Evolutionary conservation across 2,797 vertebrate species (phyloP), one percentile per base, ranked within the genome.

Genomic region (Discoglossus pictus): DNA sequence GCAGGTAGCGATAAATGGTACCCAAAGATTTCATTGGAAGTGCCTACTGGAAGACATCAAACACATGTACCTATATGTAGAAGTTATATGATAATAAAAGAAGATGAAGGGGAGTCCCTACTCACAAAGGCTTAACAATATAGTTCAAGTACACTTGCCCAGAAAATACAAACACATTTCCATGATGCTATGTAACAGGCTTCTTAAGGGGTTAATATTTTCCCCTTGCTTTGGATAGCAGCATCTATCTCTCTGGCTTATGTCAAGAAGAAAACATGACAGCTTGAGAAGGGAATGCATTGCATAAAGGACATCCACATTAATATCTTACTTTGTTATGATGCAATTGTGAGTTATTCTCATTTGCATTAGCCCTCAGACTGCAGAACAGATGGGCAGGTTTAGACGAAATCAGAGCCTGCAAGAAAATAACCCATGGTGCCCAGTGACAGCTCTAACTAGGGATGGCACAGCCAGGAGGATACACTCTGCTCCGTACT

Each of bases 311-410:
- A 61, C 43, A 34, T 35, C n/a, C 16, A 35, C 58, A 61, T 61
- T 38, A 3, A 61, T 36, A 61, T 61, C 27, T 61, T 36, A 47
- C n/a, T 27, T 46, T 47, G 58, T 35, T 61, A 47, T 61, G 42
- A 61, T 61, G 25, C n/a, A n/a, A n/a, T 43, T 43, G n/a, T 16
- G 6, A 43, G 12, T 43, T n/a, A 5, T 43, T 15, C n/a, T n/a
- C 15, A 21, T 47, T 47, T 48, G 35, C 59, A 61, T 61, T 38
- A 34, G 18, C 59, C 20, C 18, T 61, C 59, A 61, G 59, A 61
- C 59, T 61, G 43, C 44, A 7, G 59, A 61, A 39, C 59, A 61
- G 59, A 61, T 61, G 59, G 59, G 27, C 18, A 50, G 59, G 27
- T 50, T 61, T 61, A 48, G 27, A 36, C 21, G 59, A 24, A 61